Evolutionary conservation across 2,113 vertebrate species (phyloP), one percentile per base, ranked within the genome.

Genomic region (Pelobates fuscus): DNA sequence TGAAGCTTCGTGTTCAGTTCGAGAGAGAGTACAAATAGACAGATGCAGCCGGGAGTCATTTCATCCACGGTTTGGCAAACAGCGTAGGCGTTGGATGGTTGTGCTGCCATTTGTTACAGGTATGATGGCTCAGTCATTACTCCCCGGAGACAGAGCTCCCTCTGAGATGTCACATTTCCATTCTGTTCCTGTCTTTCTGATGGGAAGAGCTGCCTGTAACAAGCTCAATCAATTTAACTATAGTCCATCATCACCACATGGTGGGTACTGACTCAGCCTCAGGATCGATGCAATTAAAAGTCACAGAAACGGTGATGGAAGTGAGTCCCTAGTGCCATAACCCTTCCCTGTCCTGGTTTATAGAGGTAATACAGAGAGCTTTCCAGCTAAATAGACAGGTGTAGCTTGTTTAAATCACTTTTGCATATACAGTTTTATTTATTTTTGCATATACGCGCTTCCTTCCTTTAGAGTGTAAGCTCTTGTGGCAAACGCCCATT

Each of bases 11-110:
- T 17, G 4, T 3, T 52, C 20, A 23, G 2, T 24, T 20, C 1
- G 54, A 57, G 60, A 20, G 7, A 21, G 10, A 63, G 60, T n/a
- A n/a, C n/a, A n/a, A n/a, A n/a, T n/a, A n/a, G 60, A 65, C 62
- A 65, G 62, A 65, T 65, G 41, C 25, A 17, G 58, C 25, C 12
- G 58, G 23, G 24, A 15, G 25, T 2, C 27, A 60, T 14, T 60
- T 60, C 58, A 60, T 27, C 12, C 25, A 2, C 15, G 25, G 4
- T 3, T 60, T n/a, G n/a, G n/a, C n/a, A n/a, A n/a, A n/a, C n/a
- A 12, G 25, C 11, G 10, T 10, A 12, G 58, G 58, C 2, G 23
- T 6, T 25, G 3, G 23, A 27, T 27, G 58, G 58, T 27, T 8
- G 21, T 4, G 25, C 25, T 49, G 21, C 23, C 24, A 54, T 68